Percentiles rank a stretch among this genome's conserved stretches.
These are phyloP conservation scores for Asteroscopus sphinx DNA, from an alignment of 2,888 invertebrate genomes.

Conservation along the genomic window DNA sequence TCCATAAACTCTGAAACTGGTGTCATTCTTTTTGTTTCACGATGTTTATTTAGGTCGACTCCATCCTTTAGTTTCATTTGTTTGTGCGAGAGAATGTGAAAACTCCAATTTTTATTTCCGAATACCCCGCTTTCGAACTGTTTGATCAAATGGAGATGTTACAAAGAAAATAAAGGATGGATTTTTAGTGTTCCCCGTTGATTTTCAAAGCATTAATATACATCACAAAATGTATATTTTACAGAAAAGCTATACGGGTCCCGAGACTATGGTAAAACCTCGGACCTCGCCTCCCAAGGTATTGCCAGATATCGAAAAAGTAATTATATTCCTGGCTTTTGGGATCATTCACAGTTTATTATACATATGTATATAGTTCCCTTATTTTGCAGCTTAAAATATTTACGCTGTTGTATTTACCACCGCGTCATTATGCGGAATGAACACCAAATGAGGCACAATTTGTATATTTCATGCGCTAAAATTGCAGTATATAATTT, in stretches of 20 bases:
- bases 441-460: constrained; percentile 29
- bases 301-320: constrained; percentile 52
- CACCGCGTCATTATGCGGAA: constrained; percentile 34
- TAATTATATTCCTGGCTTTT: constrained; percentile 58
- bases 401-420: constrained; percentile 32
- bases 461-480: constrained; percentile 33
- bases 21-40: constrained; percentile 40
- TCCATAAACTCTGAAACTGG: constrained; percentile 26
- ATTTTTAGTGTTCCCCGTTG: constrained; percentile 1
- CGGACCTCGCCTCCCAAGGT: constrained; percentile 61
- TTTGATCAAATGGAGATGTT: constrained; percentile 14
- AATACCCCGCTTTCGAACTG: constrained; percentile 3
- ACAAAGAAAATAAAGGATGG: constrained; percentile 27
- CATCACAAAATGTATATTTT: constrained; percentile 56
- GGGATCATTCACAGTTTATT: constrained; percentile 49
- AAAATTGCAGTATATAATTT: constrained; percentile 16
- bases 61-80: constrained; percentile 58
- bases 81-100: constrained; percentile 39
- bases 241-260: constrained; percentile 71
- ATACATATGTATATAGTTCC: constrained; percentile 31
- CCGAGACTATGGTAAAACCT: constrained; percentile 68
- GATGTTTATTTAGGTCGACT: constrained; percentile 62
- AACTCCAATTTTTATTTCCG: constrained; percentile 30
- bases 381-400: constrained; percentile 55
- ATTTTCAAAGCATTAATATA: constrained; percentile 19